Evolutionary conservation across 2,888 invertebrate species (phyloP), one percentile per base, ranked within the genome.

Genomic region (Ornithoptera priamus): DNA sequence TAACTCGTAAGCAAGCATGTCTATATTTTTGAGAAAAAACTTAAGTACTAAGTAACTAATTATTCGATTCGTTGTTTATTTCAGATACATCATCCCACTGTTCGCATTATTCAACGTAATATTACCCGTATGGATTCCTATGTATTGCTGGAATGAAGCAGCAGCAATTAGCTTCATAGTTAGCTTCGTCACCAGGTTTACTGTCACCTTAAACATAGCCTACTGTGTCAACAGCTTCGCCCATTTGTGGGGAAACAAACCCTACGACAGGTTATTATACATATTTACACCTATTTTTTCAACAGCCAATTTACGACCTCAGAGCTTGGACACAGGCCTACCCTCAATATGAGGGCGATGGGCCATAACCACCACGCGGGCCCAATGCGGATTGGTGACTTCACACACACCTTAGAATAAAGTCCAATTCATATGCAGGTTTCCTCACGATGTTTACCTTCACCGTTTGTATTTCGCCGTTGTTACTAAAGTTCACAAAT

Each of bases 191-290:
- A 94, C 95, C 75, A 94, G 99, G 64, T 99, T 98, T 89, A 95
- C 95, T 67, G 93, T 95, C 74, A 97, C 96, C 0, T 94, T 99
- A 12, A 97, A 99, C 88, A 96, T 97, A 75, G 99, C 99, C 1
- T 99, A 97, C 94, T 95, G 96, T 78, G 98, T 99, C n/a, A 99
- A 99, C 86, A 98, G 97, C 83, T 96, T 97, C 17, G 98, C 99
- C 0, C 99, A 99, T 84, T 94, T 97, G 93, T 98, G 96, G 94
- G 98, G 98, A n/a, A 95, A 95, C 77, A 95, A 95, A 81, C 98
- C 99, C 0, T 99, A 98, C 82, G 98, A 99, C 88, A 95, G 94
- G 96, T 96, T 82, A 87, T 93, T 85, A 36, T 50, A 50, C 1
- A 15, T 50, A 12, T 50, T 50, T 50, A 30, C 10, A 8, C 8